Base-by-base conservation (phyloP, 2,113 vertebrate species). In the Corapipo altera region DNA sequence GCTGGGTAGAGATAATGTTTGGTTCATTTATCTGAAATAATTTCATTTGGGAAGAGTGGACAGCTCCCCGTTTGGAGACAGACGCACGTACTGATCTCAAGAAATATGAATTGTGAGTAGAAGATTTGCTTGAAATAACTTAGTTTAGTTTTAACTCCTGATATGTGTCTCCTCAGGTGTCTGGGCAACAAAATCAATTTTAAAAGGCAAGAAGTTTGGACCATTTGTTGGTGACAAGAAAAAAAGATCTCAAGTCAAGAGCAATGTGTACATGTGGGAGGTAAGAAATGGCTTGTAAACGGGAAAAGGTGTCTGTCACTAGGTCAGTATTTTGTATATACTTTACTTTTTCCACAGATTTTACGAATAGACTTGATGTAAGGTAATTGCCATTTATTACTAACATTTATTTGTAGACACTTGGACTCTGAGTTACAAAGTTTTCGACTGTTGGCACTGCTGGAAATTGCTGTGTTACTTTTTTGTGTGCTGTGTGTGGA, bases 201-300 rank as follows among this genome's bases (percentile, higher is more conserved):
- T 99, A 85, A 99, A 99, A 98, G 99, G 99, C 93, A 99, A 98
- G 96, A 98, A 99, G 88, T 99, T 99, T 93, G 99, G 99, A 69
- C 99, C 99, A 4, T 99, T 99, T 97, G 95, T 98, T 76, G 99
- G 99, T 72, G 99, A 99, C 94, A 99, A 98, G 98, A 99, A 99
- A 35, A 99, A 99, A 94, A 98, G 99, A 91, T 99, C 99, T 91
- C 99, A 99, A 98, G 99, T 99, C 94, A 98, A 99, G 86, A 99
- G 98, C 97, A 99, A 99, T 97, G 99, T 99, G 16, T 99, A 99
- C 97, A 99, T 99, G 99, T 99, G 99, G 99, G 99, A 99, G 99
- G 99, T 99, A 98, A 93, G 99, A 95, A 81, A 64, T 55, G 46
- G n/a, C 49, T 69, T 81, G 39, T 82, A 87, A 55, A 74, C 28